Conservation (phyloP, 2,888 invertebrate genomes). For the Colletes collaris region DNA sequence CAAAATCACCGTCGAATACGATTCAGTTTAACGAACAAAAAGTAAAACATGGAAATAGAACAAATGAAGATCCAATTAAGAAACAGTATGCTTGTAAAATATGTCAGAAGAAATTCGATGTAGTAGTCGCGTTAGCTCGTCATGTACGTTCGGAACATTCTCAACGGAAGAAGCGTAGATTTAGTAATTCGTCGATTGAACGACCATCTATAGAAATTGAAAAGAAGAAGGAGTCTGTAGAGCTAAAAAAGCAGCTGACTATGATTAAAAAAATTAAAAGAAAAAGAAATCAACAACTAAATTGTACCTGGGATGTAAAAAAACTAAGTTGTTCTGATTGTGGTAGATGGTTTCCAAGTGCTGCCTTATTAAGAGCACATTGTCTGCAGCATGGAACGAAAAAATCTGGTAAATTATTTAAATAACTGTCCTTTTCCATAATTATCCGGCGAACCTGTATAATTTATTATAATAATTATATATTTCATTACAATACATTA, state of each 20-base stretch:
- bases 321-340: constrained; percentile 76
- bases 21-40: constrained; percentile 58
- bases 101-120: constrained; percentile 79
- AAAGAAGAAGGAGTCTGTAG: constrained; percentile 28
- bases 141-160: constrained; percentile 78
- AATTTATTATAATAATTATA: background rate
- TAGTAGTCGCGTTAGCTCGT: constrained; percentile 78
- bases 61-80: constrained; percentile 48
- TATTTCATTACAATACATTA: too few species aligned
- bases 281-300: constrained; percentile 49
- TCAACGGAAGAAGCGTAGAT: constrained; percentile 69
- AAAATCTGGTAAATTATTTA: constrained; percentile 74
- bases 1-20: constrained; percentile 69
- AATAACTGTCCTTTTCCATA: too few species aligned
- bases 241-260: constrained; percentile 42
- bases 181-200: constrained; percentile 52
- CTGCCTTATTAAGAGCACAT: constrained; percentile 73
- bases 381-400: constrained; percentile 78
- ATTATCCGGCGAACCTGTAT: too few species aligned
- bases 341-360: constrained; percentile 77
- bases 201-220: constrained; percentile 37
- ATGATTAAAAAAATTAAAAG: constrained; percentile 54
- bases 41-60: constrained; percentile 36
- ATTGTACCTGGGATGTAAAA: constrained; percentile 71
- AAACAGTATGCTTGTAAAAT: constrained; percentile 78